A percentile compares a stretch with the other conserved stretches of the same genome.
Conservation (phyloP, 2,797 vertebrate species). For the Acrossocheilus wenchowensis region DNA sequence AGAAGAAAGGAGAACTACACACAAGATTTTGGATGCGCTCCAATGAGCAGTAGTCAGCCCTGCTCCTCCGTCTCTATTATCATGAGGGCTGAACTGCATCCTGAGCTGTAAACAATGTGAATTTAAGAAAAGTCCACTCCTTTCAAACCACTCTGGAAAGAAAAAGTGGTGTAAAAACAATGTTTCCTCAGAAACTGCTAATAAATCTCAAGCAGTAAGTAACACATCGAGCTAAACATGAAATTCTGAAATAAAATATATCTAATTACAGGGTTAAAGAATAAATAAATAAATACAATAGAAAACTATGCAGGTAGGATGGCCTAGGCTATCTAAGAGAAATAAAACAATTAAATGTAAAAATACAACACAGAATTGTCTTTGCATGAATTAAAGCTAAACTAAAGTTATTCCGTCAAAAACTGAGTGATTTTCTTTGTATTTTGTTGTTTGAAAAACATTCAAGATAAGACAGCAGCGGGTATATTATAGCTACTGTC, state of each 20-base stretch:
- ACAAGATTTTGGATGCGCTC: conserved; percentile 31
- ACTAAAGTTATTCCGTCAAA: neutral
- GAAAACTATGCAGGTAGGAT: neutral
- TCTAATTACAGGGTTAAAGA: neutral
- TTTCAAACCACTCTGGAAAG: neutral
- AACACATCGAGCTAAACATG: too few species aligned
- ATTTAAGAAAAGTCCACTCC: neutral
- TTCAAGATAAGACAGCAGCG: neutral
- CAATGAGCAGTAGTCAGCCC: conserved; percentile 8
- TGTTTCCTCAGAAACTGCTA: neutral
- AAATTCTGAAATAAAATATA: too few species aligned
- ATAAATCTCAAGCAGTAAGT: neutral
- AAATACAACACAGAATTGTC: neutral
- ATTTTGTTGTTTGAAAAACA: neutral
- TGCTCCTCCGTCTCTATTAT: neutral
- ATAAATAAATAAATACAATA: neutral
- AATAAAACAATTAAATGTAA: neutral
- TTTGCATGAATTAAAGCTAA: neutral
- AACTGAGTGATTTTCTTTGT: neutral
- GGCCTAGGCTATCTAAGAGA: neutral
- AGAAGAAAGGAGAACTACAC: neutral
- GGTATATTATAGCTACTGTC: neutral
- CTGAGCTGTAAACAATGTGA: neutral
- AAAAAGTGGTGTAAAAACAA: neutral
- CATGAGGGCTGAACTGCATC: conserved; percentile 8